Evolutionary conservation across 2,888 invertebrate genomes (phyloP).

Genomic region (Steinernema scapterisci): DNA sequence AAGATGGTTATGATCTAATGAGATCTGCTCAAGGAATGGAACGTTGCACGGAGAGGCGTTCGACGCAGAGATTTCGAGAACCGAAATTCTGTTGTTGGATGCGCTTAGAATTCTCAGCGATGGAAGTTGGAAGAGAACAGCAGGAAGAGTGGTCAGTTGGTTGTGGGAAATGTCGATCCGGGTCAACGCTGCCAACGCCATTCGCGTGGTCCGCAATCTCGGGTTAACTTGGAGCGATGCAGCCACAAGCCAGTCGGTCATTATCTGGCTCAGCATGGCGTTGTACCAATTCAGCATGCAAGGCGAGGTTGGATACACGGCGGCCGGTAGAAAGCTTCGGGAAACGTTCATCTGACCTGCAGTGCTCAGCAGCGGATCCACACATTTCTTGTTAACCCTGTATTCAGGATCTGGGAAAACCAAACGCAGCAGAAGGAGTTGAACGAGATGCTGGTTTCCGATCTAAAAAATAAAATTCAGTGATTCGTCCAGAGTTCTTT

Average conservation of each 20-base stretch:
- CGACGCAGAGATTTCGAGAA: slow-evolving; percentile 38
- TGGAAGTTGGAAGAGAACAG: slow-evolving; percentile 81
- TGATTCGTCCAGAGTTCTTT: background rate
- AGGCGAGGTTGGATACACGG: slow-evolving; percentile 78
- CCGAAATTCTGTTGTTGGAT: slow-evolving; percentile 41
- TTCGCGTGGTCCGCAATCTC: slow-evolving; percentile 73
- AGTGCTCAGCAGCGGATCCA: slow-evolving; percentile 70
- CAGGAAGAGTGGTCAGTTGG: slow-evolving; percentile 79
- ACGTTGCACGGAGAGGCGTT: slow-evolving; percentile 39
- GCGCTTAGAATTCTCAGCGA: slow-evolving; percentile 81
- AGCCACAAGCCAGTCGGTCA: slow-evolving; percentile 77
- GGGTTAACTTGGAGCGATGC: slow-evolving; percentile 85
- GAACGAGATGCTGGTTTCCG: slow-evolving; percentile 46
- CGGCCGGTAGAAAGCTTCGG: slow-evolving; percentile 70
- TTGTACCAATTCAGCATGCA: slow-evolving; percentile 86
- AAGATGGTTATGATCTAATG: slow-evolving; percentile 85
- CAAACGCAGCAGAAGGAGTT: slow-evolving; percentile 35
- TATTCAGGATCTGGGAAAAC: slow-evolving; percentile 81
- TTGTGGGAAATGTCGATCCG: slow-evolving; percentile 90
- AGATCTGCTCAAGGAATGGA: slow-evolving; percentile 74
- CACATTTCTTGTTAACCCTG: slow-evolving; percentile 85
- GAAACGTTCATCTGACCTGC: slow-evolving; percentile 19
- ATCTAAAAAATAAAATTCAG: slow-evolving; percentile 33
- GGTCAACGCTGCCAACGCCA: slow-evolving; percentile 85
- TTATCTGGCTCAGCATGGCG: slow-evolving; percentile 75